phyloP scores from a whole-genome alignment of 2,113 vertebrate genomes.

The Kryptolebias marmoratus region DNA sequence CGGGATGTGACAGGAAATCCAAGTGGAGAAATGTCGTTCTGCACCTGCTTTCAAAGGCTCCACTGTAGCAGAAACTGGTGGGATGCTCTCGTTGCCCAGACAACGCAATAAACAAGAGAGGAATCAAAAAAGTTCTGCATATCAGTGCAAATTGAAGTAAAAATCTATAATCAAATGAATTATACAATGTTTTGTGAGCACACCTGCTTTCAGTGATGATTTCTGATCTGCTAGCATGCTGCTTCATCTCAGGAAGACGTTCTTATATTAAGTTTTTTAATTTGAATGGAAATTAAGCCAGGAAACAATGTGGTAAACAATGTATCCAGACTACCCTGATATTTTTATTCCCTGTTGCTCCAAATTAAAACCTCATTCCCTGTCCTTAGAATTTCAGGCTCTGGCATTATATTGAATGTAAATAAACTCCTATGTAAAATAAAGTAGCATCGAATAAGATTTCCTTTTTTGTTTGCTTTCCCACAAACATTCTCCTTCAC shows the following conservation, averaged over 20 bases:
- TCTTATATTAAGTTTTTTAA: slow-evolving; percentile 37
- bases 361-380: slow-evolving; percentile 11
- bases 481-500: slow-evolving; percentile 50
- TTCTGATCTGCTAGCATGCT: slow-evolving; percentile 28
- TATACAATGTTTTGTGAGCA: slow-evolving; percentile 43
- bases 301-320: slow-evolving; percentile 29
- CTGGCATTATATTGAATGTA: slow-evolving; percentile 43
- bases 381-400: slow-evolving; percentile 15
- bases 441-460: slow-evolving; percentile 2
- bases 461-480: slow-evolving; percentile 5
- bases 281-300: slow-evolving; percentile 47
- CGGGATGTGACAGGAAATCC: slow-evolving; percentile 68
- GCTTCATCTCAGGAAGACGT: slow-evolving; percentile 22
- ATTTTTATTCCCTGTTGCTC: slow-evolving; percentile 14
- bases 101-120: slow-evolving; percentile 56
- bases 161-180: slow-evolving; percentile 62
- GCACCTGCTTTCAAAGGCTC: slow-evolving; percentile 65
- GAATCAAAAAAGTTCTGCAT: slow-evolving; percentile 46
- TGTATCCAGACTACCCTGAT: background rate
- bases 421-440: slow-evolving; percentile 23
- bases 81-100: slow-evolving; percentile 57
- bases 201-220: slow-evolving; percentile 54
- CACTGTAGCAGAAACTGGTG: slow-evolving; percentile 26
- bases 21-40: slow-evolving; percentile 61
- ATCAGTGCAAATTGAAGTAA: slow-evolving; percentile 41